Conservation (phyloP, 2,797 vertebrate genomes). For the Sebastes flavidus region DNA sequence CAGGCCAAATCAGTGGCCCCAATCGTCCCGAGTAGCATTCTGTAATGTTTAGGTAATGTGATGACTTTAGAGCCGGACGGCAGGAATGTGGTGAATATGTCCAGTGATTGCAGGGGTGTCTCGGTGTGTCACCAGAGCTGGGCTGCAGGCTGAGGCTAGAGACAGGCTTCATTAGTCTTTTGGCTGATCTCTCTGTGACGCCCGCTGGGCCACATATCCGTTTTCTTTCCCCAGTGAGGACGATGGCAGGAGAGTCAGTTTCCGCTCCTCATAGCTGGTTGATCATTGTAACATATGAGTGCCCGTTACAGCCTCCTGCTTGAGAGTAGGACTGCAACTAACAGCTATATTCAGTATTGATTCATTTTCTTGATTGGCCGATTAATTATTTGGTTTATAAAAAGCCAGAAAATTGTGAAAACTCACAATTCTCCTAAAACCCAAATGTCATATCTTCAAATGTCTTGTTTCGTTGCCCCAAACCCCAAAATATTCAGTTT, state of each 20-base stretch:
- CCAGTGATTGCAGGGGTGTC: conserved; percentile 73
- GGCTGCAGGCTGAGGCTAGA: conserved; percentile 51
- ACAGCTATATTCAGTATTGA: neutral
- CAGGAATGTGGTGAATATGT: conserved; percentile 68
- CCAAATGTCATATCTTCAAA: neutral
- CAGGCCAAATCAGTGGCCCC: conserved; percentile 54
- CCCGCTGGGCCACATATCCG: conserved; percentile 51
- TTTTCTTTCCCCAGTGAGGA: conserved; percentile 58
- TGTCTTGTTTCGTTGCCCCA: neutral
- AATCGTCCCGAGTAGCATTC: conserved; percentile 43
- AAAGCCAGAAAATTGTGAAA: neutral
- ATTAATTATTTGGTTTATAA: neutral
- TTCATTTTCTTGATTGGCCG: neutral
- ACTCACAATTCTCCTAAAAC: neutral
- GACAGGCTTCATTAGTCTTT: conserved; percentile 70
- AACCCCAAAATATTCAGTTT: conserved; percentile 5
- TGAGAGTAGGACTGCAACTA: neutral
- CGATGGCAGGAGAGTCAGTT: conserved; percentile 48
- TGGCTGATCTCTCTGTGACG: conserved; percentile 61
- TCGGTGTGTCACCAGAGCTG: conserved; percentile 66
- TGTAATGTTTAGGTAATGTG: conserved; percentile 69
- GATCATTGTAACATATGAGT: conserved; percentile 23
- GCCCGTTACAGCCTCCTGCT: neutral
- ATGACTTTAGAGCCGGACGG: conserved; percentile 64
- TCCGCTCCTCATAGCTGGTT: conserved; percentile 13